phyloP scores from a whole-genome alignment of 2,888 invertebrate species.

The Noctua fimbriata region DNA sequence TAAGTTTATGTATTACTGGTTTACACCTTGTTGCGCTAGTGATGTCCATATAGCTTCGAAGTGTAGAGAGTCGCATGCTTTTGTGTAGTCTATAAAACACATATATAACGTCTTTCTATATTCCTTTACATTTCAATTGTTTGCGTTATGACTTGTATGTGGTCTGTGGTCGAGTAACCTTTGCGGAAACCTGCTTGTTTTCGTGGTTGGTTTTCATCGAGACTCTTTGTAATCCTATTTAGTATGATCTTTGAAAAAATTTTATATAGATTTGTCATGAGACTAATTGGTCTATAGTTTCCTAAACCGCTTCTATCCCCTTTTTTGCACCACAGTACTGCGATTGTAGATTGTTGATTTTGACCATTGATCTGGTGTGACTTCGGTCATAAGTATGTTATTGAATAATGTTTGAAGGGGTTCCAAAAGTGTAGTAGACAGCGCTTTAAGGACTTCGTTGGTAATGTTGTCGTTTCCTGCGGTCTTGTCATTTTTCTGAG shows the following conservation, averaged over 20 bases:
- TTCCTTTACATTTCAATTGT: too few relatives aligned
- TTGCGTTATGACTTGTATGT: neutral
- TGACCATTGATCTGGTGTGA: neutral
- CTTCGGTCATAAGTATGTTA: neutral
- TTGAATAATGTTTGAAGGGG: neutral
- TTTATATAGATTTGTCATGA: neutral
- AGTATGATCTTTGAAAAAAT: neutral
- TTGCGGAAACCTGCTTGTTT: neutral
- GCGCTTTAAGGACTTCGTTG: too few relatives aligned
- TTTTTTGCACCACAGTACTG: too few relatives aligned
- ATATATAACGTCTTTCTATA: too few relatives aligned
- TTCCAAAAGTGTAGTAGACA: too few relatives aligned
- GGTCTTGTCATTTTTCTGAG: too few relatives aligned
- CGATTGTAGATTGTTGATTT: neutral
- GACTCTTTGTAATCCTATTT: neutral
- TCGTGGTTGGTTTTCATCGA: neutral
- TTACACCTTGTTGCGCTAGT: too few relatives aligned
- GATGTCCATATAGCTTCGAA: too few relatives aligned
- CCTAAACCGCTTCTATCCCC: neutral
- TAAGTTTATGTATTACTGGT: too few relatives aligned
- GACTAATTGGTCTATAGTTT: neutral
- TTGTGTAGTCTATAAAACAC: too few relatives aligned
- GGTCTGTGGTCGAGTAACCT: neutral
- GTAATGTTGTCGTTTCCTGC: too few relatives aligned
- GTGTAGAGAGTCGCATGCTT: too few relatives aligned